Evolutionary conservation across 2,113 vertebrate genomes (phyloP).

Genomic region (Paraplagusia blochii): DNA sequence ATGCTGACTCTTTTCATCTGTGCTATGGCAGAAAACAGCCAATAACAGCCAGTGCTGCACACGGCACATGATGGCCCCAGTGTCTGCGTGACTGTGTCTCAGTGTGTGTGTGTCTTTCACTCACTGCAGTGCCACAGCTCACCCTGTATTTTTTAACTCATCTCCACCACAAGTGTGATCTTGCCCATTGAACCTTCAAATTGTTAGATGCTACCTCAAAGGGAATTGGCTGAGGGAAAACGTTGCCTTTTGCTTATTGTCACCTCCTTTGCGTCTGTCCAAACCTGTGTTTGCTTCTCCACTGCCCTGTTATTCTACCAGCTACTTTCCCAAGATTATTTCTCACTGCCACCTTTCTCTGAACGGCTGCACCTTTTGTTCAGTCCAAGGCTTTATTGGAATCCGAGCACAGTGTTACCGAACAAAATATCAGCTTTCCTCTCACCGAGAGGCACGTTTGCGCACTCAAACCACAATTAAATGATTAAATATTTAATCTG

Average conservation of each 20-base stretch:
- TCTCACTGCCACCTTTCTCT: slow-evolving; percentile 25
- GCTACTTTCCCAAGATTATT: slow-evolving; percentile 42
- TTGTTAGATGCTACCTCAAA: slow-evolving; percentile 69
- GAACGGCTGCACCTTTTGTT: slow-evolving; percentile 32
- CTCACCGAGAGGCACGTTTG: slow-evolving; percentile 25
- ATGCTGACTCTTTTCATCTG: slow-evolving; percentile 69
- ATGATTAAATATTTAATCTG: slow-evolving; percentile 25
- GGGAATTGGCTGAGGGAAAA: slow-evolving; percentile 60
- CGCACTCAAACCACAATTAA: slow-evolving; percentile 14
- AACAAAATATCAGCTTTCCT: slow-evolving; percentile 22
- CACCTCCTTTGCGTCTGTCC: slow-evolving; percentile 54
- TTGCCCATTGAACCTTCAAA: slow-evolving; percentile 69
- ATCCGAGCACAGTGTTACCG: slow-evolving; percentile 20
- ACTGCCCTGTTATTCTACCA: slow-evolving; percentile 37
- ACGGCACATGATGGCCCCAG: slow-evolving; percentile 30
- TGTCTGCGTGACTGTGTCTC: not conserved
- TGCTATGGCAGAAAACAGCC: slow-evolving; percentile 60
- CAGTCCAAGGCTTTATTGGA: slow-evolving; percentile 29
- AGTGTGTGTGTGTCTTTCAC: slow-evolving; percentile 52
- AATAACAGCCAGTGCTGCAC: slow-evolving; percentile 49
- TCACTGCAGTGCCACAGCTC: slow-evolving; percentile 54
- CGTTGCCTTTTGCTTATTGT: slow-evolving; percentile 50
- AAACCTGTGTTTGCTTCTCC: slow-evolving; percentile 47
- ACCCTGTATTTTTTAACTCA: slow-evolving; percentile 67
- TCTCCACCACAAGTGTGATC: slow-evolving; percentile 62